Evolutionary conservation across 2,797 vertebrate species (phyloP).

Genomic region (Novumbra hubbsi): DNA sequence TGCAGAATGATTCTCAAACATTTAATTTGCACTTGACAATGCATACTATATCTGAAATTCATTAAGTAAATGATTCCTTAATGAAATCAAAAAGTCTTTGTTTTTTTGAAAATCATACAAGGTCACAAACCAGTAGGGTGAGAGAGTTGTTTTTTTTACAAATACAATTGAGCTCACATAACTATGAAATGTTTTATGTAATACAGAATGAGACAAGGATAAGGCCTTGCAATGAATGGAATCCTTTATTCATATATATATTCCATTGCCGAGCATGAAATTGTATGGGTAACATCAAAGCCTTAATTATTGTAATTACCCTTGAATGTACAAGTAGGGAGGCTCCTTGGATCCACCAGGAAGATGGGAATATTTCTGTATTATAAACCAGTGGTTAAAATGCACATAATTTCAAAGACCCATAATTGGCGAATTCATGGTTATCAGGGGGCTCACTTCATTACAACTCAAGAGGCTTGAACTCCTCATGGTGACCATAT

Average conservation of each 20-base stretch:
- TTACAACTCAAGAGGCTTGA: slow-evolving; percentile 64
- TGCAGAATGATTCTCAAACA: too few species aligned
- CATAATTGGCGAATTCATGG: slow-evolving; percentile 69
- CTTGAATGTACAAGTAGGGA: slow-evolving; percentile 57
- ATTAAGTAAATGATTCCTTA: too few species aligned
- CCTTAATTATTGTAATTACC: slow-evolving; percentile 76
- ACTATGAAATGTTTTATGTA: neutral
- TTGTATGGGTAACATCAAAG: slow-evolving; percentile 69
- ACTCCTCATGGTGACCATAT: slow-evolving; percentile 54
- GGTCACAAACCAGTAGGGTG: neutral
- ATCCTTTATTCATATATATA: slow-evolving; percentile 25
- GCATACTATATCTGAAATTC: too few species aligned
- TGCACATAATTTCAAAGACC: slow-evolving; percentile 69
- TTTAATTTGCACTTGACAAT: too few species aligned
- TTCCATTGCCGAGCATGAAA: slow-evolving; percentile 44
- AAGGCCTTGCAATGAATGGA: slow-evolving; percentile 55
- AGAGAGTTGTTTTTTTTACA: neutral
- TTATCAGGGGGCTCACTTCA: slow-evolving; percentile 62
- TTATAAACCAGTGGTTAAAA: slow-evolving; percentile 62
- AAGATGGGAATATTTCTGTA: slow-evolving; percentile 48
- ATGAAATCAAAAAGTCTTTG: neutral
- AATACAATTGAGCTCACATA: neutral
- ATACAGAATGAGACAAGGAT: slow-evolving; percentile 28
- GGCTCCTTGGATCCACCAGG: slow-evolving; percentile 60
- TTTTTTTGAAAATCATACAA: neutral